Conservation (phyloP, 2,113 vertebrate species). For the Phyllostomus discolor region DNA sequence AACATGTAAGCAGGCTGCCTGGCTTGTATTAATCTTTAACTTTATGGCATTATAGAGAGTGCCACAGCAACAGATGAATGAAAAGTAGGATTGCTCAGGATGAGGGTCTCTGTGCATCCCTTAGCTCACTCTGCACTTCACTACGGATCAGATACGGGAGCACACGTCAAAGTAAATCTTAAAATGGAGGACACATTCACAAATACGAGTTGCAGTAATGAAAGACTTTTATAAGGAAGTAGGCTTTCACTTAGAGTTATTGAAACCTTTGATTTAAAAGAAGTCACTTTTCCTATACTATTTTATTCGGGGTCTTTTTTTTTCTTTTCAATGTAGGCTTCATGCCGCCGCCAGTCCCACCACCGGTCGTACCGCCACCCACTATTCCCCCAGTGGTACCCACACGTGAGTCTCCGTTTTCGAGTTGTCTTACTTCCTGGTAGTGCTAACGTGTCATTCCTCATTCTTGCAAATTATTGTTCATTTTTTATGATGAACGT, state of each 20-base stretch:
- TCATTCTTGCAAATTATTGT: not conserved
- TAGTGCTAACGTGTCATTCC: not conserved
- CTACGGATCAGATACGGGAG: not conserved
- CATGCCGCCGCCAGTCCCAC: slow-evolving; percentile 88
- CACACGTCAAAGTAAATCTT: not conserved
- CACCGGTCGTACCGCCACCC: slow-evolving; percentile 87
- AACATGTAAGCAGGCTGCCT: not conserved
- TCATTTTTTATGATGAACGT: not conserved
- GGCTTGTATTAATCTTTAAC: not conserved
- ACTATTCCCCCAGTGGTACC: slow-evolving; percentile 85
- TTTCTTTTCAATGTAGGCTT: slow-evolving; percentile 83
- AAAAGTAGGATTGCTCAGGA: not conserved
- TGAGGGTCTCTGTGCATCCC: not conserved
- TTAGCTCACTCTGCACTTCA: not conserved
- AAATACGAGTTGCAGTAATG: not conserved
- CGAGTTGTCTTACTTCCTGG: not conserved
- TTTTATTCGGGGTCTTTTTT: not conserved
- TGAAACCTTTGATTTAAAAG: slow-evolving; percentile 7
- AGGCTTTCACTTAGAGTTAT: not conserved
- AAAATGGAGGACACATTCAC: not conserved
- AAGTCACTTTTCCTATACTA: not conserved
- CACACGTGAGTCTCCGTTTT: slow-evolving; percentile 83
- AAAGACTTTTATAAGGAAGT: not conserved
- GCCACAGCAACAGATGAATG: not conserved
- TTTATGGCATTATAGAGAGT: not conserved